Evolutionary conservation across 1,140 invertebrate species (phyloP).

Genomic region (Hylyphantes graminicola): DNA sequence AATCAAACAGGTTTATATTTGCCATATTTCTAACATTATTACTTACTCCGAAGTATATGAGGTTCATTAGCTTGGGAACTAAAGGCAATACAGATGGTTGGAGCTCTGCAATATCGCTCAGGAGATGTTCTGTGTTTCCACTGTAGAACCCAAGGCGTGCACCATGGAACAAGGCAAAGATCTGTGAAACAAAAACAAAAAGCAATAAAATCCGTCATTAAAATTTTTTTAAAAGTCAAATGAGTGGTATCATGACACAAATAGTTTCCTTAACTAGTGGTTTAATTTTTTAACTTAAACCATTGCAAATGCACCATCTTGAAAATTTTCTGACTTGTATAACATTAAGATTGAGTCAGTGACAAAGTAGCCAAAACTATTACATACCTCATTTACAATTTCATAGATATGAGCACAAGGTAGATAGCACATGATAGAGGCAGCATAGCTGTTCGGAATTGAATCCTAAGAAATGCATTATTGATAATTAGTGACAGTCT

Average conservation of each 20-base stretch:
- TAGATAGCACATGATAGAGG: conserved; percentile 73
- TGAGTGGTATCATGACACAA: too few species aligned
- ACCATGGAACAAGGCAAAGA: conserved; percentile 66
- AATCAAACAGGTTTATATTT: too few species aligned
- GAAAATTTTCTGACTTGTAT: too few species aligned
- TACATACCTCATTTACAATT: conserved; percentile 50
- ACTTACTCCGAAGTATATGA: conserved; percentile 42
- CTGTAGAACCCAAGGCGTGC: conserved; percentile 92
- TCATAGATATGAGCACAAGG: conserved; percentile 58
- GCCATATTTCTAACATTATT: neutral
- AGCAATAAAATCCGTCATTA: neutral
- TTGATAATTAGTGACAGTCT: too few species aligned
- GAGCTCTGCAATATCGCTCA: conserved; percentile 90
- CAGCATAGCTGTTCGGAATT: neutral
- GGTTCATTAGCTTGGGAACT: conserved; percentile 53
- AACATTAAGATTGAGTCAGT: too few species aligned
- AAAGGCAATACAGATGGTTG: conserved; percentile 90
- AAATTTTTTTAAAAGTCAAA: neutral
- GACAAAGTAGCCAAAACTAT: too few species aligned
- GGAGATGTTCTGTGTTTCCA: conserved; percentile 88
- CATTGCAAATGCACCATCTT: too few species aligned
- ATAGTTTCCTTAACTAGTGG: neutral
- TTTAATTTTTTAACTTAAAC: too few species aligned
- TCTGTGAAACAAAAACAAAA: conserved; percentile 5
- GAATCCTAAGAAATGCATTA: conserved; percentile 9